These are phyloP conservation scores for Promerops cafer DNA, from an alignment of 2,113 vertebrate genomes.

Conservation along the genomic window DNA sequence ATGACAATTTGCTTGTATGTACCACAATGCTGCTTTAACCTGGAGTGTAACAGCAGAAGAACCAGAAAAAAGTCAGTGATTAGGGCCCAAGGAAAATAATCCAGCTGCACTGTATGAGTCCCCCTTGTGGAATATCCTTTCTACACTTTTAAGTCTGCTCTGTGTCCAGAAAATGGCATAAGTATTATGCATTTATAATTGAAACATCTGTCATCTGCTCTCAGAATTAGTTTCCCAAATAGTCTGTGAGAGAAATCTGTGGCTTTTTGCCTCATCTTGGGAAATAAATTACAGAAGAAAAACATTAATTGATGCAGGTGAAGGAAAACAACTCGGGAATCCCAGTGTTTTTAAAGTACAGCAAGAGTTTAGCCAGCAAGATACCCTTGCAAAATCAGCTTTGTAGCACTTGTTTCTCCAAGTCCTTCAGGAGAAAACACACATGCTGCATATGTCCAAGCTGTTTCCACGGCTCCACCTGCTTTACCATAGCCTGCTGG, in stretches of 20 bases:
- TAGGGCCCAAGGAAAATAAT: not conserved
- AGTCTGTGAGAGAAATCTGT: not conserved
- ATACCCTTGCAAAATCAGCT: not conserved
- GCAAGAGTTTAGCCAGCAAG: not conserved
- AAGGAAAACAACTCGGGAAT: not conserved
- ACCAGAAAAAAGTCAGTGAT: not conserved
- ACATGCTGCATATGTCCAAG: not conserved
- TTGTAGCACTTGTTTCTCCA: not conserved
- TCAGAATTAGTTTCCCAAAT: not conserved
- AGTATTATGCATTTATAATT: not conserved
- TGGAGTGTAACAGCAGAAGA: not conserved
- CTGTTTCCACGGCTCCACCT: not conserved
- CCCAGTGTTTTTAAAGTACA: not conserved
- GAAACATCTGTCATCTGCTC: not conserved
- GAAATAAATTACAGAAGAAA: not conserved
- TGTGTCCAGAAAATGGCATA: not conserved
- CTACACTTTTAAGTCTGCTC: not conserved
- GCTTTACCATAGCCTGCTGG: not conserved
- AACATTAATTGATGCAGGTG: not conserved
- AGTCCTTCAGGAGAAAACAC: not conserved
- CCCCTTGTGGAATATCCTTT: not conserved
- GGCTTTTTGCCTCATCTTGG: not conserved
- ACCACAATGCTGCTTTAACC: not conserved
- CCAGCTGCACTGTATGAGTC: not conserved
- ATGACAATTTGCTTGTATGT: not conserved